Evolutionary conservation across 2,888 invertebrate species (phyloP).

Genomic region (Protophormia terraenovae): DNA sequence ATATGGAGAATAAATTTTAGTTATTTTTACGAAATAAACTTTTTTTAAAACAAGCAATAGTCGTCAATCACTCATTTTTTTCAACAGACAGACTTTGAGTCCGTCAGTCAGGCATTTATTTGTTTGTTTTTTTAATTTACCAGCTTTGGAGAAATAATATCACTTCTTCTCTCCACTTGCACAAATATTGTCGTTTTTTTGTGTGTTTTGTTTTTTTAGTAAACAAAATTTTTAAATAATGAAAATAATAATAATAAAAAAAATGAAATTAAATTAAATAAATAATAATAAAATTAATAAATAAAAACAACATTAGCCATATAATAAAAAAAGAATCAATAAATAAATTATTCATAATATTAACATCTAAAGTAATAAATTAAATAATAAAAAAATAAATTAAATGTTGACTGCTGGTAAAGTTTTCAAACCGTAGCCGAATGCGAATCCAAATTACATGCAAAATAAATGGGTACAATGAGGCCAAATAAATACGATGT

Average conservation of each 20-base stretch:
- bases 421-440: constrained; percentile 80
- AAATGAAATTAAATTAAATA: constrained; percentile 10
- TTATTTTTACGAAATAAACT: constrained; percentile 35
- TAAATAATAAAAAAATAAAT: constrained; percentile 19
- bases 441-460: constrained; percentile 82
- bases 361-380: constrained; percentile 34
- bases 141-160: constrained; percentile 34
- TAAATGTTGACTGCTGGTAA: constrained; percentile 78
- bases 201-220: neutral
- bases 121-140: constrained; percentile 52
- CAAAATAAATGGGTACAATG: constrained; percentile 83
- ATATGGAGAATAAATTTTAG: constrained; percentile 42
- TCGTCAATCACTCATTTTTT: neutral
- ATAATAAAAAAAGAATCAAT: neutral
- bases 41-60: neutral
- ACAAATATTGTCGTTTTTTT: constrained; percentile 7
- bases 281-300: neutral
- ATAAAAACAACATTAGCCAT: constrained; percentile 5
- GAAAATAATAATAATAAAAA: neutral
- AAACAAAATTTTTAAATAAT: neutral
- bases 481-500: constrained; percentile 83
- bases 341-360: constrained; percentile 36
- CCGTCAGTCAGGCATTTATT: constrained; percentile 1
- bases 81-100: neutral
- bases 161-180: constrained; percentile 9